These are phyloP conservation scores for Spizaetus ornatus DNA, from an alignment of 2,113 vertebrate genomes.

Conservation along the genomic window DNA sequence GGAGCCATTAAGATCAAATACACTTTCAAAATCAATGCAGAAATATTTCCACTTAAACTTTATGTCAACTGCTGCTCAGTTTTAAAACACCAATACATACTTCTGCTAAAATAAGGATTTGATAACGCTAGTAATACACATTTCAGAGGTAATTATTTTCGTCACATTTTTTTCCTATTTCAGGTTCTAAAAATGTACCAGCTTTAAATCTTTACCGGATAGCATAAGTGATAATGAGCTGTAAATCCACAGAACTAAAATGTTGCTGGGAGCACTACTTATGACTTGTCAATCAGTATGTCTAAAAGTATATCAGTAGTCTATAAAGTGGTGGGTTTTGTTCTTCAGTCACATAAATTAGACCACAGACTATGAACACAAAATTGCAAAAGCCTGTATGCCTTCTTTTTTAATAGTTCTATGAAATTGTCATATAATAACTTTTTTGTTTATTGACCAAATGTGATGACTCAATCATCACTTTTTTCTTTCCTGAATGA, in stretches of 20 bases:
- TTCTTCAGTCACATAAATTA: neutral
- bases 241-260: slow-evolving; percentile 52
- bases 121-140: neutral
- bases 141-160: slow-evolving; percentile 45
- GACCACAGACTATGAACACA: neutral
- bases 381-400: neutral
- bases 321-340: neutral
- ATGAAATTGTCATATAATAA: neutral
- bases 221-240: slow-evolving; percentile 41
- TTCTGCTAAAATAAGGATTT: slow-evolving; percentile 19
- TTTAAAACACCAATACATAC: slow-evolving; percentile 21
- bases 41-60: slow-evolving; percentile 47
- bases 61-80: neutral
- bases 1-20: neutral
- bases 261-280: slow-evolving; percentile 51
- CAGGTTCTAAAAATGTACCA: neutral
- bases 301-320: neutral
- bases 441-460: neutral
- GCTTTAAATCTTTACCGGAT: slow-evolving; percentile 34
- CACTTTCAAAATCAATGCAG: neutral
- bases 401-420: neutral
- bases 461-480: neutral
- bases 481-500: neutral
- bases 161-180: neutral
- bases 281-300: slow-evolving; percentile 38